Evolutionary conservation across 2,888 invertebrate genomes (phyloP).

Genomic region (Tenodera sinensis): DNA sequence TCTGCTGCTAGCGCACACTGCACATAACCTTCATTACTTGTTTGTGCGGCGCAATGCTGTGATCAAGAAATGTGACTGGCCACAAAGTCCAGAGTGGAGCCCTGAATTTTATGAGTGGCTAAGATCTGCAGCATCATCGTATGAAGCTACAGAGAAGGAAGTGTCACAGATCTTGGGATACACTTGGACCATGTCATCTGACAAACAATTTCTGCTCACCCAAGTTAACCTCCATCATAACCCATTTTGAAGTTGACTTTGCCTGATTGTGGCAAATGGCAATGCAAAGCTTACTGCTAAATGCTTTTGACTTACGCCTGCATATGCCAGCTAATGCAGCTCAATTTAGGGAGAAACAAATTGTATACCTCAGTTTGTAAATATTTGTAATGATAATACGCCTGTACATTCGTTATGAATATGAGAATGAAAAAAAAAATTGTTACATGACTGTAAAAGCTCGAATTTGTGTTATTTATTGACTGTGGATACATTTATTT

Average conservation of each 20-base stretch:
- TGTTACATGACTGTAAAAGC: background rate
- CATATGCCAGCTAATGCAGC: background rate
- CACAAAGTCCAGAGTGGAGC: constrained; percentile 61
- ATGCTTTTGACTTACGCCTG: background rate
- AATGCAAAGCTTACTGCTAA: background rate
- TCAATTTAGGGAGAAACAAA: background rate
- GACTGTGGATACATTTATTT: background rate
- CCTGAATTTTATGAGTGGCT: constrained; percentile 65
- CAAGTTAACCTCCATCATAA: constrained; percentile 15
- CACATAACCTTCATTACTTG: constrained; percentile 58
- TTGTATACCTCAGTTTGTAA: background rate
- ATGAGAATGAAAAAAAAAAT: background rate
- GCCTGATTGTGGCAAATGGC: background rate
- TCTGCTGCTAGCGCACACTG: constrained; percentile 63
- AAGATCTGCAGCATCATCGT: constrained; percentile 56
- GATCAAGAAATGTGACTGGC: constrained; percentile 66
- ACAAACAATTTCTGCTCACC: constrained; percentile 55
- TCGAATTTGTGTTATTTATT: background rate
- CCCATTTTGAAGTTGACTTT: background rate
- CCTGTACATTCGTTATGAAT: too few species aligned
- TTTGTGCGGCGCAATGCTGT: constrained; percentile 69
- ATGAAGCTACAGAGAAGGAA: constrained; percentile 62
- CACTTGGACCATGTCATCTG: constrained; percentile 64
- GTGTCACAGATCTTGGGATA: constrained; percentile 64
- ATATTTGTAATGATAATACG: too few species aligned